A percentile compares a stretch with the other conserved stretches of the same genome.
phyloP scores from a whole-genome alignment of 1,140 invertebrate genomes.

The Penaeus indicus region DNA sequence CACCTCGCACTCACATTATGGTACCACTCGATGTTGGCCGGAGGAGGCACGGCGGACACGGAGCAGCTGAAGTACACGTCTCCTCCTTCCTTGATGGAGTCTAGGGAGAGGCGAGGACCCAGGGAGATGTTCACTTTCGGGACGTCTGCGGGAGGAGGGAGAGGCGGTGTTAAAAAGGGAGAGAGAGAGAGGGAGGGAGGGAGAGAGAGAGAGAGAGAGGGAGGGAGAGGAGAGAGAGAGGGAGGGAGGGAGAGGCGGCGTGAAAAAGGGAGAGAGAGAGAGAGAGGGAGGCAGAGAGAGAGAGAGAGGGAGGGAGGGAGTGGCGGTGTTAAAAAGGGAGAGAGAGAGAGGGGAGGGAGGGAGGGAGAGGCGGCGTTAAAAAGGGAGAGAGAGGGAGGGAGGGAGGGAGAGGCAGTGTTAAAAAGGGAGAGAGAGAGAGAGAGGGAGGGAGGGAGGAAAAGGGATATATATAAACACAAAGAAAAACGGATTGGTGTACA shows the following conservation, averaged over 20 bases:
- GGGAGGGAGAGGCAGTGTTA: slow-evolving; percentile 59
- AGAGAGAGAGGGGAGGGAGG: neutral
- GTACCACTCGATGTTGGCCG: slow-evolving; percentile 91
- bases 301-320: slow-evolving; percentile 58
- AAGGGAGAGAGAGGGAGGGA: no score
- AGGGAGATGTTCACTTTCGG: slow-evolving; percentile 81
- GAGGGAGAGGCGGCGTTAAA: slow-evolving; percentile 55
- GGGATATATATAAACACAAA: no score
- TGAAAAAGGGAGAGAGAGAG: no score
- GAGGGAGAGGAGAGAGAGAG: no score
- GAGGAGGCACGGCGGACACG: slow-evolving; percentile 85
- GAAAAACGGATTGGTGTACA: no score
- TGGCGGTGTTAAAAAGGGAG: no score
- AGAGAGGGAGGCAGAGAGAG: no score
- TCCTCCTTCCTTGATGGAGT: slow-evolving; percentile 73
- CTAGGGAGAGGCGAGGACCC: slow-evolving; percentile 85
- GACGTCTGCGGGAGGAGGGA: slow-evolving; percentile 76
- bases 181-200: no score
- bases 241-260: no score
- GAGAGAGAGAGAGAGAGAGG: no score
- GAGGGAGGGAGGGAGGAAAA: no score
- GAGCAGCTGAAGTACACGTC: slow-evolving; percentile 71
- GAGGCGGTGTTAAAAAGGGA: neutral
- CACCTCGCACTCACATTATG: slow-evolving; percentile 83
- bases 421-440: no score